Percentiles rank a stretch among this genome's conserved stretches.
phyloP scores from a whole-genome alignment of 1,140 invertebrate species.

The Dinoponera quadriceps region DNA sequence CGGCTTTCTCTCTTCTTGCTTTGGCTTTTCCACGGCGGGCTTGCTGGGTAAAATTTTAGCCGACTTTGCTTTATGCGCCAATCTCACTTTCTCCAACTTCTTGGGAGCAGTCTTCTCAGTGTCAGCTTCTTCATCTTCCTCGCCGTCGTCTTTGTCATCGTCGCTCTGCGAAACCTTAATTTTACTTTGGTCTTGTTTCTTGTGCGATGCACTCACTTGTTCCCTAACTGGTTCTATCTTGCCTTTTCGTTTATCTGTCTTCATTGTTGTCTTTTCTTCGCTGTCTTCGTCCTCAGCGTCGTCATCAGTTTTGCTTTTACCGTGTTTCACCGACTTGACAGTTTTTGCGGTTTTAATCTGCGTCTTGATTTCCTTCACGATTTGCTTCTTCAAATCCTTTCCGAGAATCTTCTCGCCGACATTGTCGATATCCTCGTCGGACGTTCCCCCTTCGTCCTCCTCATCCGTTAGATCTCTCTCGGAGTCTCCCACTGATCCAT shows the following conservation, averaged over 20 bases:
- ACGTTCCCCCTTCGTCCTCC: constrained; percentile 34
- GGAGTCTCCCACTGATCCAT: neutral
- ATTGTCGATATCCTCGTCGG: constrained; percentile 44
- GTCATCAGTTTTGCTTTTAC: constrained; percentile 35
- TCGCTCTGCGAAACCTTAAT: constrained; percentile 20
- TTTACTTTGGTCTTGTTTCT: constrained; percentile 35
- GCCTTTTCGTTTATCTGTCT: neutral
- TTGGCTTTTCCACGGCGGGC: constrained; percentile 14
- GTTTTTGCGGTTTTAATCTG: constrained; percentile 18
- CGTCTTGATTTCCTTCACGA: constrained; percentile 5
- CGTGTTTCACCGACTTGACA: constrained; percentile 10
- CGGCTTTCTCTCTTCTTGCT: constrained; percentile 15
- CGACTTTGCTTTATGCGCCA: constrained; percentile 76
- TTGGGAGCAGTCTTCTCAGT: constrained; percentile 33
- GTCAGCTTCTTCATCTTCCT: constrained; percentile 53
- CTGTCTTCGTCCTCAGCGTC: constrained; percentile 13
- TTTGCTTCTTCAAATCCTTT: constrained; percentile 30
- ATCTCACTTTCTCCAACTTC: constrained; percentile 81
- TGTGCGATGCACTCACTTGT: constrained; percentile 14
- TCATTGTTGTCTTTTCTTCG: neutral
- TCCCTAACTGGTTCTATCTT: constrained; percentile 12
- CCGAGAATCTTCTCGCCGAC: constrained; percentile 6
- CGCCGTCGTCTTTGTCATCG: constrained; percentile 24
- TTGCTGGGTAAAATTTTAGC: constrained; percentile 23
- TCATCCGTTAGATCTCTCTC: constrained; percentile 41